Conservation (phyloP, 37 sponge, comb jelly and placozoan genomes). For the Agelas oroides region DNA sequence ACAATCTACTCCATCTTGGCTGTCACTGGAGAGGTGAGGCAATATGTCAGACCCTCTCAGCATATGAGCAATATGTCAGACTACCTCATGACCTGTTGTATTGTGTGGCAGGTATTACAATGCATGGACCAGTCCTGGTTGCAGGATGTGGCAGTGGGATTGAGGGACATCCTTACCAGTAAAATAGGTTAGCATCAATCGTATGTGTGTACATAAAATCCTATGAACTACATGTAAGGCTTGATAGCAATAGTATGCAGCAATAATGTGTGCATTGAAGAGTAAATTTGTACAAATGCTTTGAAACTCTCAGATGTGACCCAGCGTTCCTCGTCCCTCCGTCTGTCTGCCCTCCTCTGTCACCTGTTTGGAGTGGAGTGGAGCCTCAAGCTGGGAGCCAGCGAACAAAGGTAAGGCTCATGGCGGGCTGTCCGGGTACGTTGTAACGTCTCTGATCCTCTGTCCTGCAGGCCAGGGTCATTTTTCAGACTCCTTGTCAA, state of each 20-base stretch:
- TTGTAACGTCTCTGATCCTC: not conserved
- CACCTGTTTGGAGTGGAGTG: conserved; percentile 52
- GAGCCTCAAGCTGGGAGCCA: conserved; percentile 1
- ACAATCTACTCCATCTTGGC: conserved; percentile 20
- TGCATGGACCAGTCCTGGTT: conserved; percentile 29
- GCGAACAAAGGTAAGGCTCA: conserved; percentile 17
- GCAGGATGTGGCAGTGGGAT: conserved; percentile 48
- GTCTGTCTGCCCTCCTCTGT: conserved; percentile 43
- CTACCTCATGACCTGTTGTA: too few relatives aligned
- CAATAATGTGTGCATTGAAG: too few relatives aligned
- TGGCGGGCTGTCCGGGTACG: not conserved
- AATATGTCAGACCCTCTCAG: too few relatives aligned
- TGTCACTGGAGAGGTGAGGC: conserved; percentile 1
- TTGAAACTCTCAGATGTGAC: conserved; percentile 14
- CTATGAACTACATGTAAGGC: too few relatives aligned
- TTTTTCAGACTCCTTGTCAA: conserved; percentile 34
- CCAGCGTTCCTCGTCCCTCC: conserved; percentile 35
- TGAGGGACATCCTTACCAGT: conserved; percentile 67
- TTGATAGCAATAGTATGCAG: too few relatives aligned
- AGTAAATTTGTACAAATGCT: too few relatives aligned
- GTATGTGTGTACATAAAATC: too few relatives aligned
- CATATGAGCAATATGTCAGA: too few relatives aligned
- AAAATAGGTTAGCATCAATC: conserved; percentile 36
- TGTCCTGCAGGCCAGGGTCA: conserved; percentile 7
- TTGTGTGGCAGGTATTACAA: not conserved